Base-by-base conservation (phyloP, 2,888 invertebrate genomes). In the Heteromyza rotundicornis region DNA sequence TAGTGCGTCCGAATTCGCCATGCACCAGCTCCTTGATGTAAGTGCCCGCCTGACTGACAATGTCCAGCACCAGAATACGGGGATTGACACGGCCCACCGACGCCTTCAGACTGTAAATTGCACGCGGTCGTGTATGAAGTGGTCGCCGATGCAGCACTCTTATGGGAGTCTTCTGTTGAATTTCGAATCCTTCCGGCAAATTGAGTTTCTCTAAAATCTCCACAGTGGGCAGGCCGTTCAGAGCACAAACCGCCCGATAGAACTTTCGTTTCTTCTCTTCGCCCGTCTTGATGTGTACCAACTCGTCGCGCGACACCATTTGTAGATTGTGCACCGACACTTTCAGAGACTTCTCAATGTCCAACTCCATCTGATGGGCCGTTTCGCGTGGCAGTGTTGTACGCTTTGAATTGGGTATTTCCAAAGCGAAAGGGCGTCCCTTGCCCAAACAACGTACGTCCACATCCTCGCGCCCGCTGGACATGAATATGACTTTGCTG, bases 21-120 rank as follows among this genome's bases (percentile, higher is more conserved):
- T 98, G 96, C 19, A 95, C 92, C 85, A 98, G 94, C 85, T 99
- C 98, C 84, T 99, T 99, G 1, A 99, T 89, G 80, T 99, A 99
- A 40, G 96, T 95, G 47, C 97, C 97, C 10, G 97, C 97, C 77
- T 95, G 92, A 0, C 95, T 94, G 54, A 87, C 87, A 19, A 96
- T 71, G 63, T 87, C 86, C 24, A 96, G 75, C 52, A 86, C 84
- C 72, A 96, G 88, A 8, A 75, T 56, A 3, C 72, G 72, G 0
- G 69, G 70, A 70, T 81, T 78, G 79, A 85, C 86, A 17, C 84
- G 84, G 3, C 89, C 83, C 0, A 81, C 73, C 22, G 82, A 81
- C 0, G 90, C 90, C n/a, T 84, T 84, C 71, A 92, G 86, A 35
- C 86, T 85, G 71, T 90, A 86, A 62, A 96, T 87, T 1, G 84